Conservation (phyloP, 2,113 vertebrate genomes). For the Ctenomys sociabilis region DNA sequence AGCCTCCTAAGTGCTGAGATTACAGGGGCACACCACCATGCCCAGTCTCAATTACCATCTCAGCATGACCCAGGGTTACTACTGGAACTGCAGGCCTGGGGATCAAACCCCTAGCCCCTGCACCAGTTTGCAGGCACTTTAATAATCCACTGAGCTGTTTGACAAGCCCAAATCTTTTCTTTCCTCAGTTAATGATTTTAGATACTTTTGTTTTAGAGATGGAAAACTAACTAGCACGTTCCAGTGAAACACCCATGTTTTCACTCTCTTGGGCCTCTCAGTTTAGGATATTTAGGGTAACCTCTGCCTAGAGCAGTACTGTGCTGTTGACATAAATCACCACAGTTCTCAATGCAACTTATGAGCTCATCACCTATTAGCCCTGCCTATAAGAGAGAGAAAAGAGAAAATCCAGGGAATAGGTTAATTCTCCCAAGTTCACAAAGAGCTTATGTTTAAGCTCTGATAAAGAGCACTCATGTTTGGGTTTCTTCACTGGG, state of each 20-base stretch:
- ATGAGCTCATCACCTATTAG: not conserved
- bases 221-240: not conserved
- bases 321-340: not conserved
- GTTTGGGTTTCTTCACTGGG: not conserved
- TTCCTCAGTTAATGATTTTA: not conserved
- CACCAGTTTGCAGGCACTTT: no score
- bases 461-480: not conserved
- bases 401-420: not conserved
- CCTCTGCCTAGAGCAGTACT: not conserved
- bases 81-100: no score
- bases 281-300: not conserved
- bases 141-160: no score
- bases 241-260: not conserved
- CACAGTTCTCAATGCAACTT: not conserved
- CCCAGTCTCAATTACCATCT: no score
- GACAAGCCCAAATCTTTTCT: no score
- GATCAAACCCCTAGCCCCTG: no score
- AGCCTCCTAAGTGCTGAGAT: no score
- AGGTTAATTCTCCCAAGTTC: not conserved
- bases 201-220: not conserved
- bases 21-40: no score
- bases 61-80: no score
- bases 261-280: not conserved
- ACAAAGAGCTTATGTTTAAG: not conserved
- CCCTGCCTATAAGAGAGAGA: not conserved